Evolutionary conservation across 2,797 vertebrate species (phyloP), one percentile per base, ranked within the genome.

Genomic region (Gobionotothen gibberifrons): DNA sequence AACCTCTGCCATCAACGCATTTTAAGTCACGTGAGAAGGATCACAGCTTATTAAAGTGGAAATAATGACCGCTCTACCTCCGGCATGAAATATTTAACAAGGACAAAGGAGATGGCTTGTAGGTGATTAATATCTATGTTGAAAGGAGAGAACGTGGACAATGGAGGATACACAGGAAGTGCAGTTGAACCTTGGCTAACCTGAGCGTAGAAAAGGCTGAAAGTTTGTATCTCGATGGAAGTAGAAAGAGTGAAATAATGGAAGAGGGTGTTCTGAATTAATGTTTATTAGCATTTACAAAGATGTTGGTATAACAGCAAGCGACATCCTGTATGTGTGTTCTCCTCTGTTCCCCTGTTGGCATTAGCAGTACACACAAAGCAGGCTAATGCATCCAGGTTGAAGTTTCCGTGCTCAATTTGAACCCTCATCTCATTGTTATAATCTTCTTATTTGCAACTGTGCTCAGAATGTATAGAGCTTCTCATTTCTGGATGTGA

Each of bases 41-140:
- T 93, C 90, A 91, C 85, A 88, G 89, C 91, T 93, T 94, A 93
- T 93, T 90, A 92, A 87, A 93, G 90, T 89, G 90, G 91, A 92
- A 92, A 90, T 92, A 92, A 94, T 94, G 93, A 93, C 92, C 92
- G 91, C 86, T 89, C 88, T 93, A 92, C 91, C 92, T 90, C 92
- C 83, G 75, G 83, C 89, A 90, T 94, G 89, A 95, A 93, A 94
- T 92, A 95, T 94, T 94, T 93, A 93, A 93, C 92, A 93, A 94
- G 93, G 93, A 93, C 93, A 94, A 92, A 93, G 89, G 90, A 90
- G 86, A 90, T 78, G 78, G 81, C 89, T 87, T 84, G 84, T 79
- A 90, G 87, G 87, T 93, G 92, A 93, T 91, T 92, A 84, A 90
- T 91, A 89, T 89, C 88, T 79, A 63, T 86, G 87, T 84, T 88